Evolutionary conservation across 2,113 vertebrate genomes (phyloP).

Genomic region (Pteropus alecto): DNA sequence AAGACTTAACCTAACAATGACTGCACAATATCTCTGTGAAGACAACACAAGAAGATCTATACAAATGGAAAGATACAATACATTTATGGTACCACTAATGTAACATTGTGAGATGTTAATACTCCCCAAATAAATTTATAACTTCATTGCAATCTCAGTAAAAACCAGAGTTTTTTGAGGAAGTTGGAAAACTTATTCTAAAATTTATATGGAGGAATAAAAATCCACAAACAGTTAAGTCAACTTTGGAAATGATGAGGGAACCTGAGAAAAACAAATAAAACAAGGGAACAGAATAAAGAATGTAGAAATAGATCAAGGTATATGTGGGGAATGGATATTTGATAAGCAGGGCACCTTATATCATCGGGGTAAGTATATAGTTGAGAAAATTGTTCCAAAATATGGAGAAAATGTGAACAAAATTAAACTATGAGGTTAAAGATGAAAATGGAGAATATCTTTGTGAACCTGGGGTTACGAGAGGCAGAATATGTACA

Average conservation of each 20-base stretch:
- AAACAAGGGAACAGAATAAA: neutral
- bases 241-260: neutral
- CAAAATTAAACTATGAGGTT: neutral
- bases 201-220: neutral
- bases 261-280: neutral
- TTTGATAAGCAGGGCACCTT: neutral
- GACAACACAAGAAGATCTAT: neutral
- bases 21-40: neutral
- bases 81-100: neutral
- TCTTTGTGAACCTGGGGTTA: neutral
- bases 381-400: neutral
- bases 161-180: neutral
- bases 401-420: neutral
- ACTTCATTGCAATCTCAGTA: neutral
- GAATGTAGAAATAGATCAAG: neutral
- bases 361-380: neutral
- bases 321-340: neutral
- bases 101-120: neutral
- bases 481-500: neutral
- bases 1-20: neutral
- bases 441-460: neutral
- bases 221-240: neutral
- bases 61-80: neutral
- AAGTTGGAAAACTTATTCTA: neutral
- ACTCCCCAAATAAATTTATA: neutral